Percentiles rank a stretch among this genome's conserved stretches.
Evolutionary conservation across 2,113 vertebrate genomes (phyloP).

Genomic region (Syrmaticus mikado): DNA sequence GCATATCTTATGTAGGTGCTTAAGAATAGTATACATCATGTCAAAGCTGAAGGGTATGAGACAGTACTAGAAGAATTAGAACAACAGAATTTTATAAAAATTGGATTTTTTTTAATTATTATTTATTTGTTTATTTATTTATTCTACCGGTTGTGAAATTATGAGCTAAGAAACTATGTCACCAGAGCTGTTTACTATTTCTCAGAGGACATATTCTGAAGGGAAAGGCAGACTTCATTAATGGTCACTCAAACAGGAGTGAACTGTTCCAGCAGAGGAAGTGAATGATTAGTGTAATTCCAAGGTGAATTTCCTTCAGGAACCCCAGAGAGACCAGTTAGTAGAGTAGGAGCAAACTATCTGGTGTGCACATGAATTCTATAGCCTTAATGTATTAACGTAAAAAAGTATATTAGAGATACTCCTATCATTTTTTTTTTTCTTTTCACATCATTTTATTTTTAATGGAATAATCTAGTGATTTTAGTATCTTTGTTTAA

Average conservation of each 20-base stretch:
- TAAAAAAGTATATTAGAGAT: not conserved
- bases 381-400: not conserved
- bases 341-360: not conserved
- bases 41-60: not conserved
- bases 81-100: not conserved
- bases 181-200: not conserved
- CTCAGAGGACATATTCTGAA: not conserved
- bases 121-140: too few species aligned
- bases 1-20: not conserved
- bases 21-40: not conserved
- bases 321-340: not conserved
- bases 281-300: not conserved
- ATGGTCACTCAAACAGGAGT: not conserved
- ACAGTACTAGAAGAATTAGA: not conserved
- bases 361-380: not conserved
- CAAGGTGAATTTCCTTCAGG: not conserved
- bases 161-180: not conserved
- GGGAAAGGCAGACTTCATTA: not conserved
- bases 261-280: not conserved
- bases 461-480: not conserved
- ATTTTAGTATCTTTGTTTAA: not conserved
- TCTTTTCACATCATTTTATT: not conserved
- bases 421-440: not conserved
- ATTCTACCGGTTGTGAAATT: not conserved
- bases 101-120: not conserved